Evolutionary conservation across 2,888 invertebrate species (phyloP).

Genomic region (Amphimallon solstitiale): DNA sequence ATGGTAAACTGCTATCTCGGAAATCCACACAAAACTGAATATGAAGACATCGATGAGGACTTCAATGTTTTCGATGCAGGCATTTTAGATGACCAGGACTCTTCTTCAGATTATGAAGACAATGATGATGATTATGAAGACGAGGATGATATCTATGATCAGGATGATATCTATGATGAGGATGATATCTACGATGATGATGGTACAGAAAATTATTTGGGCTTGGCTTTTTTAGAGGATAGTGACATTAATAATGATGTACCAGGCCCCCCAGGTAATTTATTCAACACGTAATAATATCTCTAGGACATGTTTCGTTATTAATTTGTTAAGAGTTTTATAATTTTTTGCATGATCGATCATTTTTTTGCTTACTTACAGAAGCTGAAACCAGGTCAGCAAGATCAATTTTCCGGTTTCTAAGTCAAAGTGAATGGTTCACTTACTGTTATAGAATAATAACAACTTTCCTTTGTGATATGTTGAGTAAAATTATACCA

Average conservation of each 20-base stretch:
- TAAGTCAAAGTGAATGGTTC: too few species aligned
- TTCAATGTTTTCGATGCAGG: slow-evolving; percentile 12
- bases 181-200: slow-evolving; percentile 12
- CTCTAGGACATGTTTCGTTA: too few species aligned
- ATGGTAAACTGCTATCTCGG: slow-evolving; percentile 34
- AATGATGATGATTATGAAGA: slow-evolving; percentile 24
- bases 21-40: slow-evolving; percentile 25
- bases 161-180: too few species aligned
- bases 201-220: slow-evolving; percentile 12
- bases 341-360: too few species aligned
- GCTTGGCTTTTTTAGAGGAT: not conserved
- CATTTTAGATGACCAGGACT: slow-evolving; percentile 15
- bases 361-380: too few species aligned
- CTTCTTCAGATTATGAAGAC: slow-evolving; percentile 14
- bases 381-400: too few species aligned
- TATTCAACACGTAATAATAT: not conserved
- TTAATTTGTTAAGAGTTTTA: too few species aligned
- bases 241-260: slow-evolving; percentile 11
- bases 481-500: too few species aligned
- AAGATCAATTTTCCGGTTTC: too few species aligned
- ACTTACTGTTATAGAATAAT: too few species aligned
- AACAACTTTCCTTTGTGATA: too few species aligned
- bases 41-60: slow-evolving; percentile 30
- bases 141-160: slow-evolving; percentile 8
- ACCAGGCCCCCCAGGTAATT: slow-evolving; percentile 27